These are phyloP conservation scores for Pseudolaguvia tuberculata DNA, from an alignment of 2,113 vertebrate species.

Conservation along the genomic window DNA sequence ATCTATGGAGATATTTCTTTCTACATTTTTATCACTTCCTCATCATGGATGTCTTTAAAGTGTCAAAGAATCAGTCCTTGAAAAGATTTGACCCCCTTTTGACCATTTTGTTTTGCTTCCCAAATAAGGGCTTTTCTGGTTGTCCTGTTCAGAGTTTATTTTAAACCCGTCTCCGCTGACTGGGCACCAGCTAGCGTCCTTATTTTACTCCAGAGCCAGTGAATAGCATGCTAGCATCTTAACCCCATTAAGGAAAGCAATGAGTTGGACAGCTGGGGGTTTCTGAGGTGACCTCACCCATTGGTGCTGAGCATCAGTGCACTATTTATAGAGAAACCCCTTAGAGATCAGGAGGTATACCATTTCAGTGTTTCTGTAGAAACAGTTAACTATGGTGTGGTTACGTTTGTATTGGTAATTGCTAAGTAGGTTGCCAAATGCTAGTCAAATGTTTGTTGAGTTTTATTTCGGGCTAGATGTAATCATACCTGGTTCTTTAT, in stretches of 20 bases:
- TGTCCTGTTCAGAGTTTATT: constrained; percentile 51
- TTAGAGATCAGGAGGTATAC: constrained; percentile 67
- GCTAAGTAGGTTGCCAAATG: constrained; percentile 12
- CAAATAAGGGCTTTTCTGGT: constrained; percentile 30
- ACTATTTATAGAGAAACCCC: constrained; percentile 65
- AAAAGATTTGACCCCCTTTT: neutral
- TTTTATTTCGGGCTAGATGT: neutral
- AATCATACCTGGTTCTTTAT: neutral
- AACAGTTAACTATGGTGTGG: constrained; percentile 49
- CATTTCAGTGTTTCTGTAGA: constrained; percentile 67
- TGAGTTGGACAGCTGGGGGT: constrained; percentile 49
- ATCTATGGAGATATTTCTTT: neutral
- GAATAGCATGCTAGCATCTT: constrained; percentile 47
- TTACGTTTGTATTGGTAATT: constrained; percentile 13
- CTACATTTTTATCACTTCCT: neutral
- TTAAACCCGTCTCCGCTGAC: constrained; percentile 40
- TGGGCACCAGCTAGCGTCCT: constrained; percentile 38
- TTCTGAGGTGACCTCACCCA: constrained; percentile 52
- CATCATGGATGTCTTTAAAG: neutral
- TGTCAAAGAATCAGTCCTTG: neutral
- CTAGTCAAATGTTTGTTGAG: neutral
- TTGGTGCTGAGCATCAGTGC: constrained; percentile 52
- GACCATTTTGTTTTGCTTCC: neutral
- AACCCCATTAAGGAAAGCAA: constrained; percentile 48
- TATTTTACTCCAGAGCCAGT: constrained; percentile 37